Evolutionary conservation across 2,797 vertebrate species (phyloP).

Genomic region (Siniperca undulata): DNA sequence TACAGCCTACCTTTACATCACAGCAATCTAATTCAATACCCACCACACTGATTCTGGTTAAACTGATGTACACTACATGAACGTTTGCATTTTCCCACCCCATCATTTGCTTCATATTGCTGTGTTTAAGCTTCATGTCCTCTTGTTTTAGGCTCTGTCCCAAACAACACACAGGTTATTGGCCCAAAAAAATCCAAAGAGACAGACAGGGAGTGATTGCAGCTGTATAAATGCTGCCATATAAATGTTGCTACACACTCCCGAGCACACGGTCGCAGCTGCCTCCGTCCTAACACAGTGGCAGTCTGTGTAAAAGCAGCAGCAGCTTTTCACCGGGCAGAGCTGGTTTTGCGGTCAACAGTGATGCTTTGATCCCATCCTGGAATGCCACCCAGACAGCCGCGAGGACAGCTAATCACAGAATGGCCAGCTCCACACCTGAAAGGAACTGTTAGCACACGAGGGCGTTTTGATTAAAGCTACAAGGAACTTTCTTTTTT

Average conservation of each 20-base stretch:
- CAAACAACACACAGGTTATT: constrained; percentile 24
- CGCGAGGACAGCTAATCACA: constrained; percentile 46
- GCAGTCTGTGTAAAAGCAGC: constrained; percentile 63
- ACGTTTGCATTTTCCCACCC: neutral
- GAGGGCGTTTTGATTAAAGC: constrained; percentile 39
- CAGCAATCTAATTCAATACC: neutral
- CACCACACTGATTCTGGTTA: neutral
- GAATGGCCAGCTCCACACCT: constrained; percentile 32
- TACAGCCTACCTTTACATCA: neutral
- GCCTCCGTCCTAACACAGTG: constrained; percentile 64
- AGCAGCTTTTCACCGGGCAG: constrained; percentile 54
- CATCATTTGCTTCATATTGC: neutral
- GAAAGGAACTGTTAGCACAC: constrained; percentile 23
- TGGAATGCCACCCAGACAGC: constrained; percentile 56
- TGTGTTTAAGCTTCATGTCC: constrained; percentile 9
- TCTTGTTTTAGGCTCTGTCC: neutral
- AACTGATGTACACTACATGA: neutral
- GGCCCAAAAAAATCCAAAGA: neutral
- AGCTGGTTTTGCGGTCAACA: constrained; percentile 64
- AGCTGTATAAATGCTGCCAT: constrained; percentile 54
- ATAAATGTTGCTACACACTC: constrained; percentile 40
- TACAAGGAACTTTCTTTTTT: too few relatives aligned
- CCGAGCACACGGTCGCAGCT: constrained; percentile 48
- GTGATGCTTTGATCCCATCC: constrained; percentile 62
- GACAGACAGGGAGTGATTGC: constrained; percentile 26